Base-by-base conservation (phyloP, 2,888 invertebrate genomes). In the Hecatera dysodea region DNA sequence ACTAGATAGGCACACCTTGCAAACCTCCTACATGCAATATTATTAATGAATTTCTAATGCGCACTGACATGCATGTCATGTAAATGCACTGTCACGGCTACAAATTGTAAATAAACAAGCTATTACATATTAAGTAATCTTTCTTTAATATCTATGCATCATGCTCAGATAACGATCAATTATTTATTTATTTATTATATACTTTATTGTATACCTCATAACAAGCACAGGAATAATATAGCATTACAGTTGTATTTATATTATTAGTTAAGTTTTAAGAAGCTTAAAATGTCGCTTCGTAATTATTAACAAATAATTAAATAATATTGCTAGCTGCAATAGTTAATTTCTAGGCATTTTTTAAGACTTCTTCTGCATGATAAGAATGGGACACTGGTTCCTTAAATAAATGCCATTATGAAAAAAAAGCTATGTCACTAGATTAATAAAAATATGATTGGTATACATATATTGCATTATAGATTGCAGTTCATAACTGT, bases 41-140 rank as follows among this genome's bases (percentile, higher is more conserved):
- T 57, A 60, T 56, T 62, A 53, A 53, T 78, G 44, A 71, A 71
- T 46, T 73, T 74, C 24, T 57, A 67, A 63, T 73, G 68, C 42
- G 24, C 65, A 55, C 24, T 44, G 68, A 64, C 78, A 60, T 69
- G 72, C 67, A 77, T 39, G 63, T n/a, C 53, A 44, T 69, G 63
- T 29, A 59, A 50, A 12, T 50, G 11, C 65, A 62, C 44, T 50
- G 72, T 67, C 11, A 71, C 56, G 33, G 39, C 39, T 42, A 50
- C 36, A 22, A 53, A 76, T 66, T 55, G 24, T 76, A 60, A 60
- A 67, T 63, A 63, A 63, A 63, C 50, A 52, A 52, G 50, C 15
- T 39, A 33, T 62, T n/a, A 9, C 15, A 39, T 17, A 68, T 27
- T 42, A 2, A 44, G 19, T 15, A 15, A 44, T 36, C 8, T 44